phyloP scores from a whole-genome alignment of 2,113 vertebrate genomes.

The Sorex araneus region DNA sequence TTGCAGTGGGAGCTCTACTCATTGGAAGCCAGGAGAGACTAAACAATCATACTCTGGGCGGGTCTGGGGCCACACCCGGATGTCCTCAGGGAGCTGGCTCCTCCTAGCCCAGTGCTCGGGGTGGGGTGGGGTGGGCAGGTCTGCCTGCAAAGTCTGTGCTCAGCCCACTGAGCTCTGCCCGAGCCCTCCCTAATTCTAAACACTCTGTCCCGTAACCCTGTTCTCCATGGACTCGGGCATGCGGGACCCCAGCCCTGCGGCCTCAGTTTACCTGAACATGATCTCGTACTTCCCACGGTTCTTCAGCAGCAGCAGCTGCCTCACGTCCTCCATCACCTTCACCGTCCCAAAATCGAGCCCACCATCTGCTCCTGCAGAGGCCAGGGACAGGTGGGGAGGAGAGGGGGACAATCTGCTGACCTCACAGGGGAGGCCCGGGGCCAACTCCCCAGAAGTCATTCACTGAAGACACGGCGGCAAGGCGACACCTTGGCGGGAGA shows the following conservation, averaged over 20 bases:
- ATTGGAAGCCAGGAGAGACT: background rate
- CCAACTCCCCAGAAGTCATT: background rate
- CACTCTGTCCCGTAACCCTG: background rate
- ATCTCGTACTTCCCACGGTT: slow-evolving; percentile 95
- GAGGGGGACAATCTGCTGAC: background rate
- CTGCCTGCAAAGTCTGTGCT: background rate
- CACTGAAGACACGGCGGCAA: background rate
- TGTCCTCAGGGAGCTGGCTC: background rate
- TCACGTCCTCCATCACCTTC: slow-evolving; percentile 90
- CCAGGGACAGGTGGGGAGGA: background rate
- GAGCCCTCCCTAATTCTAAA: background rate
- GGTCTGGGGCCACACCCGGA: background rate
- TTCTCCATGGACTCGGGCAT: rapidly evolving
- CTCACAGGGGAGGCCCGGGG: background rate
- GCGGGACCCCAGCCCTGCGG: rapidly evolving
- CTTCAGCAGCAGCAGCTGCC: slow-evolving; percentile 90
- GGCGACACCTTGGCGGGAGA: background rate
- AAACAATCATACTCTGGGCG: background rate
- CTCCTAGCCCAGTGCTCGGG: background rate
- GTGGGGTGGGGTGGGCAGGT: no score
- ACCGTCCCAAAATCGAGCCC: slow-evolving; percentile 93
- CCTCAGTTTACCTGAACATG: slow-evolving; percentile 90
- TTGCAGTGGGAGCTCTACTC: background rate
- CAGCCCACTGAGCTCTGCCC: no score
- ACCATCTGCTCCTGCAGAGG: slow-evolving; percentile 88